Percentiles rank a stretch among this genome's conserved stretches.
Evolutionary conservation across 2,113 vertebrate species (phyloP).

Genomic region (Okapia johnstoni): DNA sequence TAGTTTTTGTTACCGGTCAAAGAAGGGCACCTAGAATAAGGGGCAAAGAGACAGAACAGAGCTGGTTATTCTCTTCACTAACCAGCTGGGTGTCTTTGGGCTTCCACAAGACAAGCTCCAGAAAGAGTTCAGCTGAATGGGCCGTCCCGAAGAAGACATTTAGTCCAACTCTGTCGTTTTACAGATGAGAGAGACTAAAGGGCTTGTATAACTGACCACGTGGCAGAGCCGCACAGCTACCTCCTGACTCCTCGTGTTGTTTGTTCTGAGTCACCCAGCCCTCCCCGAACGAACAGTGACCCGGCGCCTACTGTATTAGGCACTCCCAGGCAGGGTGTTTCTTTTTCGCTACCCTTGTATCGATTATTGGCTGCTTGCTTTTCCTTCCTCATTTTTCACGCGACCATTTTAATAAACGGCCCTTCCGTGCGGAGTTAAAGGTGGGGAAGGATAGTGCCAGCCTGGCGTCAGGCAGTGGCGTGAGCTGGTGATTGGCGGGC

Average conservation of each 20-base stretch:
- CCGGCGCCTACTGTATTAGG: not conserved
- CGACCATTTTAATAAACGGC: not conserved
- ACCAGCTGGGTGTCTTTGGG: not conserved
- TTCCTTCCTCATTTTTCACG: not conserved
- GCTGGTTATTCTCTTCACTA: not conserved
- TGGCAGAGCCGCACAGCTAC: not conserved
- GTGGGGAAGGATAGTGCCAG: not conserved
- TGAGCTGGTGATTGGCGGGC: not conserved
- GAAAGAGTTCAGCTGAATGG: not conserved
- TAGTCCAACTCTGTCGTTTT: not conserved
- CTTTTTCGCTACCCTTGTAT: not conserved
- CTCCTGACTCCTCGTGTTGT: not conserved
- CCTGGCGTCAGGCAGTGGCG: not conserved
- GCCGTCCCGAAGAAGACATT: not conserved
- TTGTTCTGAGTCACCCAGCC: constrained; percentile 9
- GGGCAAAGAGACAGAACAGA: not conserved
- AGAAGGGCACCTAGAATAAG: not conserved
- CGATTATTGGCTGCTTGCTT: not conserved
- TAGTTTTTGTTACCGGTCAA: not conserved
- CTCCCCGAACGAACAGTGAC: not conserved
- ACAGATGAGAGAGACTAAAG: not conserved
- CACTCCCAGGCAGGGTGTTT: not conserved
- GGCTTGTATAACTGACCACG: not conserved
- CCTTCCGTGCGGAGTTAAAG: not conserved
- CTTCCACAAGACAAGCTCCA: not conserved